Percentiles rank a stretch among this genome's conserved stretches.
phyloP scores from a whole-genome alignment of 2,888 invertebrate species.

The Tenthredo distinguenda region DNA sequence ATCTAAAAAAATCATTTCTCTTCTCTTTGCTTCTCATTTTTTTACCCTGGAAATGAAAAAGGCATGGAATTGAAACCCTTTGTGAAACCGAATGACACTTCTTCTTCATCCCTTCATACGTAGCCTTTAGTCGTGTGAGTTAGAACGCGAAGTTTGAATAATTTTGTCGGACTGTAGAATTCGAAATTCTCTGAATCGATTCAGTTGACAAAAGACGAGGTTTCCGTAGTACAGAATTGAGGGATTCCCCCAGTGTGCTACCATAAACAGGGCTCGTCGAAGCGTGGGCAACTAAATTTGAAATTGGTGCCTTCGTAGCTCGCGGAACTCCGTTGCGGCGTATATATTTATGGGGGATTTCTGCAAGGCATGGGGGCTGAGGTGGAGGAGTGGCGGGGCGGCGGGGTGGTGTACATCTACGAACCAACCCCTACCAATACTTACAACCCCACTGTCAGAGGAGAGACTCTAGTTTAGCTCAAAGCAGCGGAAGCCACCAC shows the following conservation, averaged over 20 bases:
- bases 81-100: neutral
- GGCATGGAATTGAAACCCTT: neutral
- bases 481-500: constrained; percentile 63
- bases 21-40: no score
- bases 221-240: constrained; percentile 34
- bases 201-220: constrained; percentile 34
- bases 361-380: neutral
- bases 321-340: constrained; percentile 34
- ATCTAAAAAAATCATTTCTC: neutral
- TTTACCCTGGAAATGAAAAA: neutral
- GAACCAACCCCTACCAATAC: neutral
- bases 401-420: neutral
- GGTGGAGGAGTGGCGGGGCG: neutral
- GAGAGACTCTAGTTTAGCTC: constrained; percentile 56
- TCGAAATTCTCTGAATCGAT: constrained; percentile 7
- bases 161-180: constrained; percentile 10
- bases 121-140: neutral
- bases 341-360: constrained; percentile 57
- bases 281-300: constrained; percentile 55
- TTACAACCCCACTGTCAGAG: neutral
- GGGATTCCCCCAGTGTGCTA: constrained; percentile 36
- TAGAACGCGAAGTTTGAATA: constrained; percentile 10
- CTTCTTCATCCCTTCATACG: neutral
- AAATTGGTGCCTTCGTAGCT: constrained; percentile 52
- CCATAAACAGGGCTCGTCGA: constrained; percentile 53